Evolutionary conservation across 2,797 vertebrate species (phyloP).

Genomic region (Masticophis lateralis): DNA sequence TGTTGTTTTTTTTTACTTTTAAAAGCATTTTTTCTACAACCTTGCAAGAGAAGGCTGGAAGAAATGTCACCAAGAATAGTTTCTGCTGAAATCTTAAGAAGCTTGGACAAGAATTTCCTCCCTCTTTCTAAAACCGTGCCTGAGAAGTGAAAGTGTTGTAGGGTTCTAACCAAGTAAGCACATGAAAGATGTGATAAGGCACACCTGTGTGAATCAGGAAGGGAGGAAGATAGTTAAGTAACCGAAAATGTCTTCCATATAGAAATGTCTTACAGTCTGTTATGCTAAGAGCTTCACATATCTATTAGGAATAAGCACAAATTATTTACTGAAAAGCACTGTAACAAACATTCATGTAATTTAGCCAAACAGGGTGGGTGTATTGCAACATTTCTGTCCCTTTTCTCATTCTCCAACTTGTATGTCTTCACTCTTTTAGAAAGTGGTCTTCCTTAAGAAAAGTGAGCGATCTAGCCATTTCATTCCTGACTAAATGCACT

Average conservation of each 20-base stretch:
- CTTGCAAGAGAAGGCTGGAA: neutral
- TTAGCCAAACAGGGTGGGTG: neutral
- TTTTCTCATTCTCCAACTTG: neutral
- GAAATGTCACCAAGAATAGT: neutral
- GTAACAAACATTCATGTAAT: neutral
- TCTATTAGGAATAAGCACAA: neutral
- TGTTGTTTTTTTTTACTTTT: too few relatives aligned
- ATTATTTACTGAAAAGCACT: neutral
- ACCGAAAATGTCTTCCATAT: neutral
- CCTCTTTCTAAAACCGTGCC: neutral
- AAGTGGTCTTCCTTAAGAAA: constrained; percentile 60
- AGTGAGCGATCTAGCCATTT: constrained; percentile 67
- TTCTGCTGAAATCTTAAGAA: neutral
- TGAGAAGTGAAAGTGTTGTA: neutral
- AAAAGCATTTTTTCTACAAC: too few relatives aligned
- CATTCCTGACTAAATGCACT: constrained; percentile 69
- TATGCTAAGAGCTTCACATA: neutral
- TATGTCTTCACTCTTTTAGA: constrained; percentile 42
- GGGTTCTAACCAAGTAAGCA: neutral
- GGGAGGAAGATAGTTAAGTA: neutral
- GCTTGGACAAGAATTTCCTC: neutral
- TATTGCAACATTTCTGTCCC: neutral
- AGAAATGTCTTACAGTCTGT: neutral
- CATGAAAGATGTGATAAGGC: neutral
- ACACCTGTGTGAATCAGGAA: neutral